Conservation (phyloP, 2,888 invertebrate species). For the Ecliptopera silaceata region DNA sequence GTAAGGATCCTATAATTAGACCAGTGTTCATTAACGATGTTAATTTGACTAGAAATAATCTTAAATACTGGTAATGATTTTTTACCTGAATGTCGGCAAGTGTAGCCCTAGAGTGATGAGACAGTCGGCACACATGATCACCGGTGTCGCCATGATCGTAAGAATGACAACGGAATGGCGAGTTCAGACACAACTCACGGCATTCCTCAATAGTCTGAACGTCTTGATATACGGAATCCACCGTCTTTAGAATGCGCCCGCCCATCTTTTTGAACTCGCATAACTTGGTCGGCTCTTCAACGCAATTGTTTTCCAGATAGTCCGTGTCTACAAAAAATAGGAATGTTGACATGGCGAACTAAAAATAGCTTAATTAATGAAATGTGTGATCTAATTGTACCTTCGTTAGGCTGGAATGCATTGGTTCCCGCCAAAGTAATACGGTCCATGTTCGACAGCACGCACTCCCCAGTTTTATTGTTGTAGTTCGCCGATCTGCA, state of each 20-base stretch:
- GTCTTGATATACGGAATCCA: constrained; percentile 96
- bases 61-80: background rate
- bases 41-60: background rate
- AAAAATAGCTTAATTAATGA: constrained; percentile 29
- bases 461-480: constrained; percentile 92
- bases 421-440: constrained; percentile 93
- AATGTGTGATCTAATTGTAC: constrained; percentile 53
- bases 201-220: constrained; percentile 94
- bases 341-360: constrained; percentile 20
- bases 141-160: constrained; percentile 97
- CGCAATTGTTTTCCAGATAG: constrained; percentile 96
- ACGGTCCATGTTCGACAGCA: constrained; percentile 95
- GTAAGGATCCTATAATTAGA: constrained; percentile 88
- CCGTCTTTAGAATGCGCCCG: constrained; percentile 95
- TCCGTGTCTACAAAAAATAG: constrained; percentile 80
- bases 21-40: background rate
- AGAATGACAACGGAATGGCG: constrained; percentile 95
- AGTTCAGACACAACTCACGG: constrained; percentile 93
- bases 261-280: constrained; percentile 96
- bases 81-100: constrained; percentile 92
- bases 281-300: constrained; percentile 95
- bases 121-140: constrained; percentile 95
- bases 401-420: constrained; percentile 88
- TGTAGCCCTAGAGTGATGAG: constrained; percentile 95
- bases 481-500: constrained; percentile 95